Evolutionary conservation across 2,113 vertebrate species (phyloP).

Genomic region (Dasyprocta punctata): DNA sequence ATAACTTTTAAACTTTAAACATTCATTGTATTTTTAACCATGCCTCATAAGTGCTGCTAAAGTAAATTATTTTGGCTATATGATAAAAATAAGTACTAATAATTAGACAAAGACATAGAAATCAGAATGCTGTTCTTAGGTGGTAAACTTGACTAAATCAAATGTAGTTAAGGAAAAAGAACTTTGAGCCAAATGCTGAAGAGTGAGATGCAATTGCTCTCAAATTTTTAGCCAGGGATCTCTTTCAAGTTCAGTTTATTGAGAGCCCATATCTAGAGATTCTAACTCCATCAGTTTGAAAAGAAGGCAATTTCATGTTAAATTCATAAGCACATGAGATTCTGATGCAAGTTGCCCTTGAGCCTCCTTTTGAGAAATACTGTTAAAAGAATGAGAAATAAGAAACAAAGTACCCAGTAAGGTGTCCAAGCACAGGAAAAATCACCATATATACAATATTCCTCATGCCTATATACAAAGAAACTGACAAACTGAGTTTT

Average conservation of each 20-base stretch:
- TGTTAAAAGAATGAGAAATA: not conserved
- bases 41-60: not conserved
- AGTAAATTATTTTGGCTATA: not conserved
- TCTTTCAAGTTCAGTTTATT: not conserved
- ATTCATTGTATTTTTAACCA: not conserved
- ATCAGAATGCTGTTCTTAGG: not conserved
- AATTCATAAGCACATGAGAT: not conserved
- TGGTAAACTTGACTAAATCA: constrained; percentile 23
- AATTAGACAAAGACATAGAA: not conserved
- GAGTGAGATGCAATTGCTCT: not conserved
- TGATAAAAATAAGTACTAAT: not conserved
- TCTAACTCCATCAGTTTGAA: not conserved
- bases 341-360: not conserved
- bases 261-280: not conserved
- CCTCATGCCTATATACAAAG: not conserved
- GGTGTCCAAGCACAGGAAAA: not conserved
- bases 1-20: not conserved
- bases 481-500: not conserved
- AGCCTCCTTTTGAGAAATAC: not conserved
- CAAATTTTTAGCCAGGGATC: not conserved
- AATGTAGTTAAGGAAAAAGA: not conserved
- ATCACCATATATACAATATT: not conserved
- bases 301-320: not conserved
- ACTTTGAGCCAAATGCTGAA: constrained; percentile 20
- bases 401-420: not conserved